phyloP scores from a whole-genome alignment of 2,888 invertebrate species.

The Tetranychus piercei region DNA sequence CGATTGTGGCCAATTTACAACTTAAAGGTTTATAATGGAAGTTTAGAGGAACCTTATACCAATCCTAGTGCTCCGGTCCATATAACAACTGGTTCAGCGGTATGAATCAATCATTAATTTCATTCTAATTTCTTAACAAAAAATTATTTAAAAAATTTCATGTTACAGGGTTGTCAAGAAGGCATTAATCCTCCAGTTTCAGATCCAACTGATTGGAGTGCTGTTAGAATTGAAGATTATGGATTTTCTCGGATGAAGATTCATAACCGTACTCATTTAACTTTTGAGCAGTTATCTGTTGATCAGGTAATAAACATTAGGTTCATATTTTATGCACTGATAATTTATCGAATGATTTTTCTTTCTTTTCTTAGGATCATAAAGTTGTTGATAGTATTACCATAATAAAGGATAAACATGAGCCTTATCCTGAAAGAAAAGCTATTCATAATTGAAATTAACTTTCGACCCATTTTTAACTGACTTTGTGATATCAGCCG shows the following conservation, averaged over 20 bases:
- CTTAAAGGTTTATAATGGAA: constrained; percentile 37
- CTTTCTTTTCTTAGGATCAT: constrained; percentile 20
- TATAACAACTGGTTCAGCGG: constrained; percentile 48
- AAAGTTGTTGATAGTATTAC: constrained; percentile 24
- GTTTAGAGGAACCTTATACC: constrained; percentile 33
- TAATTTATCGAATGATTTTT: not conserved
- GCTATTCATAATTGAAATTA: not conserved
- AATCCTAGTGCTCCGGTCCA: constrained; percentile 75
- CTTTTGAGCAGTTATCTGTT: constrained; percentile 58
- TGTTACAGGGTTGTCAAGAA: constrained; percentile 58
- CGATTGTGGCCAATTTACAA: constrained; percentile 84
- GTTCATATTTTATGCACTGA: not conserved
- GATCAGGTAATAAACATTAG: constrained; percentile 26
- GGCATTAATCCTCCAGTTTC: constrained; percentile 54
- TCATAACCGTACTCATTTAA: constrained; percentile 61
- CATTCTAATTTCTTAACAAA: not conserved
- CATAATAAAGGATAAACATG: constrained; percentile 26
- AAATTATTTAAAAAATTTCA: not conserved
- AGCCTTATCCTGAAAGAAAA: constrained; percentile 1
- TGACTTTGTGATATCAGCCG: too few species aligned
- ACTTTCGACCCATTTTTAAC: too few species aligned
- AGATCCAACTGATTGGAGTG: constrained; percentile 53
- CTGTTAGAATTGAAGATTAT: constrained; percentile 67
- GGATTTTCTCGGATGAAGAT: constrained; percentile 65
- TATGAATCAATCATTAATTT: not conserved